Conservation (phyloP, 2,888 invertebrate genomes). For the Mythimna ferrago region DNA sequence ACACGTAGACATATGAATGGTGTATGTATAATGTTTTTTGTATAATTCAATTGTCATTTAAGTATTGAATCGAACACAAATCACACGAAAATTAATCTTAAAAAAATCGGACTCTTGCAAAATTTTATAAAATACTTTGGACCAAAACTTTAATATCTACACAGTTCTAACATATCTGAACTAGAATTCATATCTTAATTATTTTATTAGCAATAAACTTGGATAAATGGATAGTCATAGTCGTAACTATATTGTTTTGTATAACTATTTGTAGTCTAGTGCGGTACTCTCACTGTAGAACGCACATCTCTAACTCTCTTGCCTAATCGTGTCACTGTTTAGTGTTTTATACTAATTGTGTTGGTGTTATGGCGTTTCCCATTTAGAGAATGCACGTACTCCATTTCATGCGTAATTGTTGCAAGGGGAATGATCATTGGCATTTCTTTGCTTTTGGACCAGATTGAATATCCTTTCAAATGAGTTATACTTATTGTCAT, state of each 20-base stretch:
- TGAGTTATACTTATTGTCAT: background rate
- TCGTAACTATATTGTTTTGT: constrained; percentile 68
- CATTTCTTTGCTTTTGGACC: background rate
- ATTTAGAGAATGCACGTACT: constrained; percentile 56
- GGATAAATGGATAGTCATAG: constrained; percentile 66
- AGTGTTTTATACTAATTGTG: constrained; percentile 68
- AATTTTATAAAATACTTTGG: constrained; percentile 74
- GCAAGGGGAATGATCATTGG: background rate
- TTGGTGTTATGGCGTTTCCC: constrained; percentile 68
- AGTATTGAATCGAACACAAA: constrained; percentile 19
- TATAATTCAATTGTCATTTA: constrained; percentile 8
- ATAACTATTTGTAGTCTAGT: constrained; percentile 62
- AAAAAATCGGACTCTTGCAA: constrained; percentile 40
- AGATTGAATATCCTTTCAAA: background rate
- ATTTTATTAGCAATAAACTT: constrained; percentile 82
- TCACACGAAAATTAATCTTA: constrained; percentile 17
- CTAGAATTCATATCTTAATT: constrained; percentile 83
- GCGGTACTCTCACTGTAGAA: constrained; percentile 64
- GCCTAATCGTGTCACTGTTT: constrained; percentile 74
- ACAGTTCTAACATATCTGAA: constrained; percentile 86
- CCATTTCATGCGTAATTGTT: background rate
- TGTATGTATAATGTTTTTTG: constrained; percentile 11
- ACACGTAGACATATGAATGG: constrained; percentile 15
- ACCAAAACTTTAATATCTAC: constrained; percentile 83
- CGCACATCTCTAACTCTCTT: constrained; percentile 74